Conservation (phyloP, 2,888 invertebrate species). For the Timema cristinae region DNA sequence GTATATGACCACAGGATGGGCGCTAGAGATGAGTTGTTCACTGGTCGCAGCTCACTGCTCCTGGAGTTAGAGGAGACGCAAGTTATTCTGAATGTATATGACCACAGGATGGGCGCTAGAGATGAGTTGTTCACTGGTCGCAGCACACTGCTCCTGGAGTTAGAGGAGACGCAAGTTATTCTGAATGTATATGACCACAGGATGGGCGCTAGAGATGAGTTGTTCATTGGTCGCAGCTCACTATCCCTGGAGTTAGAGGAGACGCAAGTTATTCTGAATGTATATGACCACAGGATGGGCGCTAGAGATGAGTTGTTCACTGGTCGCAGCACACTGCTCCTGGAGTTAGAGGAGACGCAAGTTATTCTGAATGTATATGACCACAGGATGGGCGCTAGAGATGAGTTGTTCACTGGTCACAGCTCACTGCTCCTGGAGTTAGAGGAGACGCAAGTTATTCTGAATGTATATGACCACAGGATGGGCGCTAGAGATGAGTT, state of each 20-base stretch:
- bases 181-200: no score
- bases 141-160: conserved; percentile 46
- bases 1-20: no score
- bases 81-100: conserved; percentile 38
- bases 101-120: conserved; percentile 43
- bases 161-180: conserved; percentile 43
- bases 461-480: no score
- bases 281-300: no score
- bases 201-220: conserved; percentile 45
- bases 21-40: conserved; percentile 42
- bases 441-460: conserved; percentile 43
- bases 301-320: conserved; percentile 42
- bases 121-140: conserved; percentile 42
- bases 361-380: conserved; percentile 43
- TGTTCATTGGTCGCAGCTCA: conserved; percentile 42
- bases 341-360: conserved; percentile 44
- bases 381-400: conserved; percentile 46
- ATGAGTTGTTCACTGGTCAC: conserved; percentile 41
- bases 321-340: conserved; percentile 45
- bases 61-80: conserved; percentile 44
- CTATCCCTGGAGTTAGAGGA: conserved; percentile 46
- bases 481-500: conserved; percentile 46
- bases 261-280: conserved; percentile 42
- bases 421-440: conserved; percentile 47
- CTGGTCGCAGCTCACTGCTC: conserved; percentile 45